Base-by-base conservation (phyloP, 2,797 vertebrate genomes). In the Sardinella longiceps region DNA sequence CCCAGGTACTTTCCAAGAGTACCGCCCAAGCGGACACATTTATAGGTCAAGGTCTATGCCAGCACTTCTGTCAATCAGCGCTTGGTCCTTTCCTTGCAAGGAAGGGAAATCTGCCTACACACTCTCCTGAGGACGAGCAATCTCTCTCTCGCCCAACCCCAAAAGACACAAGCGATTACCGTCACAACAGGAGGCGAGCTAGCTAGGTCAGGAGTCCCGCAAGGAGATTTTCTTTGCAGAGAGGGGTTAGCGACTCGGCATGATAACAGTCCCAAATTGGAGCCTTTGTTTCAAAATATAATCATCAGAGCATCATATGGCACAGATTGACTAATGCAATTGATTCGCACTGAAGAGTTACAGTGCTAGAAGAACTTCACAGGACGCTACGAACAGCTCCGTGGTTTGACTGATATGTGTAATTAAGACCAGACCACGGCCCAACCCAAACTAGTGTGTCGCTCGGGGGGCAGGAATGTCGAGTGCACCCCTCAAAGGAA, bases 1-100 rank as follows among this genome's bases (percentile, higher is more conserved):
- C 70, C 70, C 70, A 77, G 70, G 70, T 77, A 77, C 70, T 77
- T 77, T 77, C 70, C 70, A 15, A 77, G 15, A 43, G 70, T 37
- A 77, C 66, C 66, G 66, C 33, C 66, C 66, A 74, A 74, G 66
- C 5, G 70, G 70, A 23, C 18, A 33, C 37, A 77, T 77, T 77
- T 43, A 3, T 43, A 43, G 70, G 70, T 77, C 70, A 77, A 39
- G 70, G 37, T 39, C 70, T 43, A 23, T n/a, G 46, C 43, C 43
- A 43, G 7, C 66, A 14, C 30, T 0, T 39, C 70, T 43, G 70
- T 77, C 37, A 77, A 39, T 33, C 70, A 1, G 33, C 37, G 33
- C 37, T 6, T 23, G 18, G 33, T 39, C 70, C 37, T 43, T 77
- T n/a, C 66, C 5, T 20, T 0, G 28, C 33, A 2, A n/a, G 1